Evolutionary conservation across 2,797 vertebrate genomes (phyloP).

Genomic region (Bradypodion ventrale): DNA sequence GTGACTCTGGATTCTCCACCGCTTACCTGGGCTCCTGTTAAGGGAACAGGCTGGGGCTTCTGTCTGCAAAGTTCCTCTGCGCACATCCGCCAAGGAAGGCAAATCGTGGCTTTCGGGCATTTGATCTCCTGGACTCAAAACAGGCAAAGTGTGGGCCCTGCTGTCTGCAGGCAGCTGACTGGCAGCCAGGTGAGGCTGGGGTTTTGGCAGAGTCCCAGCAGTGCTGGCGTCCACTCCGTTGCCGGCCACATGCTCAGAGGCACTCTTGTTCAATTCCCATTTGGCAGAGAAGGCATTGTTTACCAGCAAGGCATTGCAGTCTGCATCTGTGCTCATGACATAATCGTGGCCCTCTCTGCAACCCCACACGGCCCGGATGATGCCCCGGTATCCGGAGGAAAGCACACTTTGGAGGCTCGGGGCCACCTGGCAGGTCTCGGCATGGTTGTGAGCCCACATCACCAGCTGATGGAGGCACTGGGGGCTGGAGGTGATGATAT

Average conservation of each 20-base stretch:
- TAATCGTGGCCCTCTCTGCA: conserved; percentile 88
- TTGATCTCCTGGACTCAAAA: conserved; percentile 11
- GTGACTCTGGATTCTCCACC: background rate
- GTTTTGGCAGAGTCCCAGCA: background rate
- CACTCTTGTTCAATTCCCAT: conserved; percentile 54
- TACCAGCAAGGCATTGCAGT: conserved; percentile 59
- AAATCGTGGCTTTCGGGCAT: conserved; percentile 55
- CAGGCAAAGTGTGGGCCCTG: conserved; percentile 26
- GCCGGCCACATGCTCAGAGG: conserved; percentile 39
- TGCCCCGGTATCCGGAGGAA: conserved; percentile 84
- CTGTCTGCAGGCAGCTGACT: conserved; percentile 51
- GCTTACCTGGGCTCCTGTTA: conserved; percentile 70
- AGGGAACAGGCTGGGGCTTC: conserved; percentile 28
- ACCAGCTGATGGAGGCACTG: conserved; percentile 88
- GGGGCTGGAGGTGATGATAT: conserved; percentile 82
- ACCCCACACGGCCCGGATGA: conserved; percentile 86
- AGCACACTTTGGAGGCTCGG: conserved; percentile 87
- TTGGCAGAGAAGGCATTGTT: conserved; percentile 62
- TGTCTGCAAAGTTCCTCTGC: conserved; percentile 30
- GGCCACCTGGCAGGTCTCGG: conserved; percentile 78
- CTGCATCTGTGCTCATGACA: conserved; percentile 80
- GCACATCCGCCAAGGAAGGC: conserved; percentile 36
- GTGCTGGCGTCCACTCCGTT: conserved; percentile 46
- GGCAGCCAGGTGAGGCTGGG: background rate
- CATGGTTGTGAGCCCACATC: conserved; percentile 88